phyloP scores from a whole-genome alignment of 2,113 vertebrate genomes.

The Apeltes quadracus region DNA sequence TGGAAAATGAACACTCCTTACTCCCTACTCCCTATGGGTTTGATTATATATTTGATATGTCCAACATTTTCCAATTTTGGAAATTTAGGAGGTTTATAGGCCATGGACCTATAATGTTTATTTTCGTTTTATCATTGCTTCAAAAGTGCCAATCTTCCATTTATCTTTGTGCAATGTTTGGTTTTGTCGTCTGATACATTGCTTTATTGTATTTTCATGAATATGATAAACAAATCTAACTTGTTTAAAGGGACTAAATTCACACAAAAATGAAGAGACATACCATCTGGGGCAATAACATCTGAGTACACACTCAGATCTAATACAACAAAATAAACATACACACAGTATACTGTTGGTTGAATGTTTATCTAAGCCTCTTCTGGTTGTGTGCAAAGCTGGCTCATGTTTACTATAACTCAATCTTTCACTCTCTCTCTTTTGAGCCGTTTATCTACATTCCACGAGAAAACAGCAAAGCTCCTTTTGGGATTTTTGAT shows the following conservation, averaged over 20 bases:
- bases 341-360: constrained; percentile 24
- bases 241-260: constrained; percentile 23
- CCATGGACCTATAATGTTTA: constrained; percentile 1
- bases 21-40: background rate
- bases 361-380: constrained; percentile 55
- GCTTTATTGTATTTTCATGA: constrained; percentile 26
- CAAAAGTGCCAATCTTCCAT: constrained; percentile 10
- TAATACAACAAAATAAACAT: constrained; percentile 5
- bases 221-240: constrained; percentile 15
- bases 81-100: background rate
- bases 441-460: constrained; percentile 36
- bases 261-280: constrained; percentile 17
- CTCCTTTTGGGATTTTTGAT: background rate
- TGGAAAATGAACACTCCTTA: background rate
- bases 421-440: constrained; percentile 48
- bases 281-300: constrained; percentile 33
- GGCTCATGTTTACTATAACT: constrained; percentile 57
- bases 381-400: constrained; percentile 60
- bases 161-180: constrained; percentile 7
- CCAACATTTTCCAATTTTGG: background rate
- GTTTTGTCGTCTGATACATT: constrained; percentile 8
- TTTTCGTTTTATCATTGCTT: constrained; percentile 12
- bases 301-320: constrained; percentile 10
- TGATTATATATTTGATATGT: background rate
- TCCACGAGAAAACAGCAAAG: constrained; percentile 29